Percentiles rank a stretch among this genome's conserved stretches.
Evolutionary conservation across 2,113 vertebrate species (phyloP).

Genomic region (Sebastes fasciatus): DNA sequence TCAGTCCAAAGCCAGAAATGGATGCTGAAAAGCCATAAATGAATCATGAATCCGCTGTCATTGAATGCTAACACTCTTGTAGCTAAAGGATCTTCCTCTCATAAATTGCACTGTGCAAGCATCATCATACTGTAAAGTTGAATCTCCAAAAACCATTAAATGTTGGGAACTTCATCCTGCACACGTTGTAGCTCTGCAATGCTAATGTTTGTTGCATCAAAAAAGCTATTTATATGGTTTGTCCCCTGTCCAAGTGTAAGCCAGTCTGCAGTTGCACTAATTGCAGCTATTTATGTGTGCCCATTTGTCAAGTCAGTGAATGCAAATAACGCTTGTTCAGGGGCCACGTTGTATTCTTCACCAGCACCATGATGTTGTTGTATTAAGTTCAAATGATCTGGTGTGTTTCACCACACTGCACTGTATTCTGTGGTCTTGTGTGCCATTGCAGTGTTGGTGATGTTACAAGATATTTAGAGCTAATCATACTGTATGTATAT

Average conservation of each 20-base stretch:
- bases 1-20: slow-evolving; percentile 50
- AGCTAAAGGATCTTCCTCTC: slow-evolving; percentile 51
- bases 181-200: slow-evolving; percentile 51
- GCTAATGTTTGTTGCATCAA: slow-evolving; percentile 47
- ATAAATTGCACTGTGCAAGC: slow-evolving; percentile 54
- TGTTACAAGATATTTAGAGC: slow-evolving; percentile 43
- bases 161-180: slow-evolving; percentile 42
- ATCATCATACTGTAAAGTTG: slow-evolving; percentile 21
- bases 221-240: slow-evolving; percentile 52
- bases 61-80: slow-evolving; percentile 37
- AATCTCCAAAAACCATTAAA: slow-evolving; percentile 35
- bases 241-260: slow-evolving; percentile 45
- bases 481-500: slow-evolving; percentile 41
- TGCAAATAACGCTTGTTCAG: slow-evolving; percentile 47
- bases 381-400: slow-evolving; percentile 48
- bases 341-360: slow-evolving; percentile 54
- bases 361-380: slow-evolving; percentile 58
- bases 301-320: slow-evolving; percentile 52
- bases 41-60: slow-evolving; percentile 34
- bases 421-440: slow-evolving; percentile 44
- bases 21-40: slow-evolving; percentile 59
- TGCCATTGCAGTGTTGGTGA: slow-evolving; percentile 59
- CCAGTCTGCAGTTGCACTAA: slow-evolving; percentile 50
- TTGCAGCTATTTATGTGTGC: slow-evolving; percentile 47
- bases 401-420: slow-evolving; percentile 45